Percentiles rank a stretch among this genome's conserved stretches.
Conservation (phyloP, 2,888 invertebrate species). For the Lypha dubia region DNA sequence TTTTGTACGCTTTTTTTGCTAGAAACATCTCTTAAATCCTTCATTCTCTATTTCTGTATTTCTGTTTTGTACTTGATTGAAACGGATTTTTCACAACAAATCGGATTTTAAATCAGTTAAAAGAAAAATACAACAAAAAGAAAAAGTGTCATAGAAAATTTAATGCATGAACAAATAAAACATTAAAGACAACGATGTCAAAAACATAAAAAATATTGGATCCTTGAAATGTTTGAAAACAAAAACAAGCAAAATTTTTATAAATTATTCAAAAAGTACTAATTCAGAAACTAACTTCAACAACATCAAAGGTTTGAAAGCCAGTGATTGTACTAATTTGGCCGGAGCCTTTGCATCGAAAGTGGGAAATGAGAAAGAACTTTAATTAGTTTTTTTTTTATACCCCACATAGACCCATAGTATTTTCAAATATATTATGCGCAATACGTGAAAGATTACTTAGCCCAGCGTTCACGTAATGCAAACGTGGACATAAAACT, state of each 20-base stretch:
- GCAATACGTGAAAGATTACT: too few species aligned
- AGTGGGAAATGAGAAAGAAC: too few species aligned
- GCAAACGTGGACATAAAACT: too few species aligned
- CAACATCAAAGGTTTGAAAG: too few species aligned
- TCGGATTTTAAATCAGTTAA: slow-evolving; percentile 50
- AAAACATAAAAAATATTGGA: background rate
- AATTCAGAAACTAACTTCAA: background rate
- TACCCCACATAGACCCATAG: too few species aligned
- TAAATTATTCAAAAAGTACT: background rate
- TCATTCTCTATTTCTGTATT: too few species aligned
- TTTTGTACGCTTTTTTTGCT: slow-evolving; percentile 1
- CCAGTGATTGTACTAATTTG: too few species aligned
- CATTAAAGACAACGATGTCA: slow-evolving; percentile 11
- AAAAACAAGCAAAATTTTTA: background rate
- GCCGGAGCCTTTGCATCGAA: too few species aligned
- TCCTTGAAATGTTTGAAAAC: background rate
- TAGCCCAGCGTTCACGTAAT: too few species aligned
- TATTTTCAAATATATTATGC: too few species aligned
- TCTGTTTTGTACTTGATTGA: slow-evolving; percentile 59
- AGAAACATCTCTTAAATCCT: slow-evolving; percentile 18
- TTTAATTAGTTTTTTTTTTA: too few species aligned
- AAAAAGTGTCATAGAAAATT: slow-evolving; percentile 33
- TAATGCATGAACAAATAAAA: slow-evolving; percentile 13
- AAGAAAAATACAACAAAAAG: slow-evolving; percentile 1
- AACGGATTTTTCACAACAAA: slow-evolving; percentile 65